Evolutionary conservation across 2,113 vertebrate genomes (phyloP).

Genomic region (Vombatus ursinus): DNA sequence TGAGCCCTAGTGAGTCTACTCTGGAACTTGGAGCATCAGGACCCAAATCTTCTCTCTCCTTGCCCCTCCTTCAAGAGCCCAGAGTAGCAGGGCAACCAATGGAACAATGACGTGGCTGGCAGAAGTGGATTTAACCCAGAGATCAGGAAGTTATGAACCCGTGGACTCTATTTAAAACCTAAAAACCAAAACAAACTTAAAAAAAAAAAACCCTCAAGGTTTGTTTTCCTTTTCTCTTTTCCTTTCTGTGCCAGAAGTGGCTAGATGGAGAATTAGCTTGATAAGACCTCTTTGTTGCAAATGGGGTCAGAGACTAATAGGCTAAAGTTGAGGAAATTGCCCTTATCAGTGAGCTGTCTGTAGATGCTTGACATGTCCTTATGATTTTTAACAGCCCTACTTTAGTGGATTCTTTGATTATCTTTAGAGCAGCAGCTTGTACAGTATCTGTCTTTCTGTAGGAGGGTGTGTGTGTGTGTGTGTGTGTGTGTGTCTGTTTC

Average conservation of each 20-base stretch:
- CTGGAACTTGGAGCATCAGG: background rate
- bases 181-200: background rate
- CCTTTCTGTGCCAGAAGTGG: background rate
- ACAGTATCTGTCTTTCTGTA: background rate
- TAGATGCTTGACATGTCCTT: background rate
- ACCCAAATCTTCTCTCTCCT: background rate
- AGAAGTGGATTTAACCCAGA: background rate
- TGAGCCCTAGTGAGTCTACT: background rate
- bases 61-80: background rate
- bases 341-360: background rate
- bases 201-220: background rate
- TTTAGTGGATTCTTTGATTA: background rate
- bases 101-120: background rate
- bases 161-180: background rate
- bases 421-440: background rate
- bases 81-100: background rate
- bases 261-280: background rate
- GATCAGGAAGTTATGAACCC: background rate
- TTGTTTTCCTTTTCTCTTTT: background rate
- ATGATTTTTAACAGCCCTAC: background rate
- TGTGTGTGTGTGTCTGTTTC: background rate
- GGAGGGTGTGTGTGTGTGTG: background rate
- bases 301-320: background rate
- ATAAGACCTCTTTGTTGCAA: background rate
- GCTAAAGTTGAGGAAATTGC: background rate